A percentile compares a stretch with the other conserved stretches of the same genome.
These are phyloP conservation scores for Chaetops frenatus DNA, from an alignment of 2,113 vertebrate species.

Conservation along the genomic window DNA sequence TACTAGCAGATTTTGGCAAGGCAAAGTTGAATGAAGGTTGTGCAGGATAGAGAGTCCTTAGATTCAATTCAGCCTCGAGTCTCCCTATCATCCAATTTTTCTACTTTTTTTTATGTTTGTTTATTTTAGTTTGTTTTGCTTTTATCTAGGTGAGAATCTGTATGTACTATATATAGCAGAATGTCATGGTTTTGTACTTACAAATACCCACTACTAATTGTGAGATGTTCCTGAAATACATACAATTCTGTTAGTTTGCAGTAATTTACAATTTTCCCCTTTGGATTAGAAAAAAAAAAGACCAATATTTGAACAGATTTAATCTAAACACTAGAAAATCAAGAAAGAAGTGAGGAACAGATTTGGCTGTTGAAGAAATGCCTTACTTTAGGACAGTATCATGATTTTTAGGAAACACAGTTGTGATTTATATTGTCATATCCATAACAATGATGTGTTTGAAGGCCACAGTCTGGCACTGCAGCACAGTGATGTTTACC, in stretches of 20 bases:
- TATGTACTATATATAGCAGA: background rate
- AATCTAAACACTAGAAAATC: background rate
- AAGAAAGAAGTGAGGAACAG: background rate
- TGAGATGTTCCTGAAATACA: background rate
- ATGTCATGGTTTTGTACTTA: background rate
- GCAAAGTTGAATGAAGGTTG: conserved; percentile 44
- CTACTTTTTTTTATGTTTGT: background rate
- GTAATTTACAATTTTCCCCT: background rate
- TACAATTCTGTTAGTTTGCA: background rate
- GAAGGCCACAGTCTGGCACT: background rate
- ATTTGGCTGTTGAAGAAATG: background rate
- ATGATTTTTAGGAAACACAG: background rate
- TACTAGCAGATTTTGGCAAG: background rate
- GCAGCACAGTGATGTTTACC: background rate
- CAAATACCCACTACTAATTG: background rate
- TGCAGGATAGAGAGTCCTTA: background rate
- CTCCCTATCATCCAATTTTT: background rate
- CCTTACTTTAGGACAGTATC: background rate
- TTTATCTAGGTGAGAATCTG: background rate
- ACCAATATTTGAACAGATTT: background rate
- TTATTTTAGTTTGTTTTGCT: background rate
- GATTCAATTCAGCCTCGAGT: background rate
- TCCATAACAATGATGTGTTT: background rate
- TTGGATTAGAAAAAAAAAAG: background rate
- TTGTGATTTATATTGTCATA: background rate